Conservation (phyloP, 1,140 invertebrate genomes). For the Habropoda laboriosa region DNA sequence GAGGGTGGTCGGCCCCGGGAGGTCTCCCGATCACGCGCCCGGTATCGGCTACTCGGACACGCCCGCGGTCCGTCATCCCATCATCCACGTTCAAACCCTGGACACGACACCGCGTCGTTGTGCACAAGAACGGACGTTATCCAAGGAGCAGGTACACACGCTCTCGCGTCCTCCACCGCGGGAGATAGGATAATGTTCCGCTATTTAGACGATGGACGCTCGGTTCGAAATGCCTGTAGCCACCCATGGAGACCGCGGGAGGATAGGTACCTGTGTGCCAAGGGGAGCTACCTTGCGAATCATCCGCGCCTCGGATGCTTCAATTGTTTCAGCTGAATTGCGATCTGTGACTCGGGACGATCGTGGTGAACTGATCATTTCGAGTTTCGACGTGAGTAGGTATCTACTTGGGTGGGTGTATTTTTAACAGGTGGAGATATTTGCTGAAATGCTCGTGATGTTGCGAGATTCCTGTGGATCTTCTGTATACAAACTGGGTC, state of each 20-base stretch:
- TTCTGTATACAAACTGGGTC: too few species aligned
- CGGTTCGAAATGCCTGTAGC: constrained; percentile 56
- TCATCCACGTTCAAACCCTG: constrained; percentile 70
- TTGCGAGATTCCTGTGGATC: too few species aligned
- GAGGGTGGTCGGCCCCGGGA: constrained; percentile 77
- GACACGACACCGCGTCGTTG: constrained; percentile 61
- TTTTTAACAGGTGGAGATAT: too few species aligned
- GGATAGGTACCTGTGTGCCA: neutral
- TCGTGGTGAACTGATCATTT: neutral
- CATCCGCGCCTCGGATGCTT: neutral
- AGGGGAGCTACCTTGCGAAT: too few species aligned
- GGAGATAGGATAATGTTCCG: constrained; percentile 67
- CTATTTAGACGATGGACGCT: constrained; percentile 59
- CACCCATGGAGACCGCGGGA: constrained; percentile 57
- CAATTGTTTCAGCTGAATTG: neutral
- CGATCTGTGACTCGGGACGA: neutral
- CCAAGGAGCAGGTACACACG: constrained; percentile 30
- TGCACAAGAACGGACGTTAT: constrained; percentile 32
- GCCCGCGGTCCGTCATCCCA: constrained; percentile 77
- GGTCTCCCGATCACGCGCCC: constrained; percentile 76
- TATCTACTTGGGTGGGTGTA: too few species aligned
- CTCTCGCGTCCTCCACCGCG: constrained; percentile 37
- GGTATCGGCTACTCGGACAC: constrained; percentile 75
- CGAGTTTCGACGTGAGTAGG: neutral
- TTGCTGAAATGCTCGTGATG: too few species aligned